Percentiles rank a stretch among this genome's conserved stretches.
Conservation (phyloP, 2,797 vertebrate genomes). For the Bryconaethiops microstoma region DNA sequence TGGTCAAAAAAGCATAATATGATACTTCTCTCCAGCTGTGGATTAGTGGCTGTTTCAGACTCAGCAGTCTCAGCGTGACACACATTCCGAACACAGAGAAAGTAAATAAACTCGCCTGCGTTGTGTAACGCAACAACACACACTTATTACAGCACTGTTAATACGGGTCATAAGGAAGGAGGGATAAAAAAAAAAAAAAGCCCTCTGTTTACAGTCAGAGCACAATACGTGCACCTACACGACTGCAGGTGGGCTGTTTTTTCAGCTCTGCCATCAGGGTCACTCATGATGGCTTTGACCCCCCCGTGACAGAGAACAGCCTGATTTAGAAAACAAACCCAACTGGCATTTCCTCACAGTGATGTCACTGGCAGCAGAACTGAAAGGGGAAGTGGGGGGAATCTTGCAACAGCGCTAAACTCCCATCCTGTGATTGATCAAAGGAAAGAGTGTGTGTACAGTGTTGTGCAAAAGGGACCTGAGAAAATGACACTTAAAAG, state of each 20-base stretch:
- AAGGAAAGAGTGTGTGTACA: background rate
- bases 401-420: constrained; percentile 44
- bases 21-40: constrained; percentile 27
- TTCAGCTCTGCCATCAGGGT: background rate
- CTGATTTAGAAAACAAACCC: constrained; percentile 38
- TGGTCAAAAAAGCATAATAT: constrained; percentile 28
- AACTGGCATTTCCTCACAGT: constrained; percentile 23
- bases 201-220: background rate
- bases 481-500: too few relatives aligned
- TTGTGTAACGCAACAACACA: background rate
- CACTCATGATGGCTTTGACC: background rate
- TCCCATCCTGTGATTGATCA: constrained; percentile 49
- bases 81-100: constrained; percentile 8
- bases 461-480: too few relatives aligned
- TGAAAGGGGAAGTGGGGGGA: constrained; percentile 50
- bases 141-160: too few relatives aligned
- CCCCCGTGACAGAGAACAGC: background rate
- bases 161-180: background rate
- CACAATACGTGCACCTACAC: too few relatives aligned
- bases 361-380: constrained; percentile 45
- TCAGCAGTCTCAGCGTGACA: constrained; percentile 16
- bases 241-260: background rate
- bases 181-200: background rate
- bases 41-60: constrained; percentile 26
- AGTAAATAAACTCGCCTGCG: constrained; percentile 11